Evolutionary conservation across 2,888 invertebrate genomes (phyloP).

Genomic region (Drosophila flavopinicola): DNA sequence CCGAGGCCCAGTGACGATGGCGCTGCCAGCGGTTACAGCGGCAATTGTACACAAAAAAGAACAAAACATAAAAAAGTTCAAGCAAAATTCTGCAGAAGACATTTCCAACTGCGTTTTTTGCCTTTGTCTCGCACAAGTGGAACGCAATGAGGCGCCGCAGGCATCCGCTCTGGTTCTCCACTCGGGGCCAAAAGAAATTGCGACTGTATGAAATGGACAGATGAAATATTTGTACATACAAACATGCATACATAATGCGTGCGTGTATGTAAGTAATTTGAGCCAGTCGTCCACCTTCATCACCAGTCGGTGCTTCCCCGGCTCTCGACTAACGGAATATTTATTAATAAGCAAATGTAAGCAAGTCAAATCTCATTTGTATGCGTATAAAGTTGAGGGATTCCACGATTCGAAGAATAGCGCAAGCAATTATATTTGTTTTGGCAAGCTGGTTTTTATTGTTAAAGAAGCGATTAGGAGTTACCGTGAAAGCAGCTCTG

Average conservation of each 20-base stretch:
- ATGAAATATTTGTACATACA: conserved; percentile 16
- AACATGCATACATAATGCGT: conserved; percentile 24
- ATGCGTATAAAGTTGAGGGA: too few relatives aligned
- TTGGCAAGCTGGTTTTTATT: too few relatives aligned
- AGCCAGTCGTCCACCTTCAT: conserved; percentile 1
- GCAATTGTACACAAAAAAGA: conserved; percentile 48
- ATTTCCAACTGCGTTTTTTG: conserved; percentile 64
- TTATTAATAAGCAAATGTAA: too few relatives aligned
- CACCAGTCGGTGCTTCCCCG: not conserved
- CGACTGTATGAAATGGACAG: conserved; percentile 39
- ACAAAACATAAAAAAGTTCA: conserved; percentile 35
- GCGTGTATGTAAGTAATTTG: conserved; percentile 1
- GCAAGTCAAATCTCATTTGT: too few relatives aligned
- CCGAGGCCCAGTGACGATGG: conserved; percentile 28
- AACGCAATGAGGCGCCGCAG: conserved; percentile 56
- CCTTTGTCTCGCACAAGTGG: conserved; percentile 57
- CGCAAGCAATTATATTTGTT: too few relatives aligned
- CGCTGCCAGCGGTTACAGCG: conserved; percentile 35
- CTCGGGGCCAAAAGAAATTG: conserved; percentile 29
- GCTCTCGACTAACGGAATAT: not conserved
- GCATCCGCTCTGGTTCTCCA: conserved; percentile 16
- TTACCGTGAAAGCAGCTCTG: too few relatives aligned
- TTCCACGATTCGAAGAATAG: too few relatives aligned
- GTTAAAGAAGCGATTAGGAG: too few relatives aligned
- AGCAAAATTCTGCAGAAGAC: conserved; percentile 67